Evolutionary conservation across 2,113 vertebrate species (phyloP), one percentile per base, ranked within the genome.

Genomic region (Tor tambroides): DNA sequence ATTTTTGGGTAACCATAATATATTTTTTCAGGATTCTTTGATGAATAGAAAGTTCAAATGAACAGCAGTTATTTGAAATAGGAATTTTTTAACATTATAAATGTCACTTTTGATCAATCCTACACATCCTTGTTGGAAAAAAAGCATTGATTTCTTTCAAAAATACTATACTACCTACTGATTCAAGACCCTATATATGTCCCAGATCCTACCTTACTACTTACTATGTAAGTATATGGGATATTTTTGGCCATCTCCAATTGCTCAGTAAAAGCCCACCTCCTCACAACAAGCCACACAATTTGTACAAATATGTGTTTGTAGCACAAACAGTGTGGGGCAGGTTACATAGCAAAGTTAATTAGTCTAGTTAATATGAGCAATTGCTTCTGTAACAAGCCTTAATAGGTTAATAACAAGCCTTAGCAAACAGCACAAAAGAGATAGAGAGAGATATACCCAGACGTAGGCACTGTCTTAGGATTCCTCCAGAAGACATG

Each of bases 401-500:
- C n/a, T 26, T 63, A 63, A 63, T 14, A 63, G 10, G 14, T 14
- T 49, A 49, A 51, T 51, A 51, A 15, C 49, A 15, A 51, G 35
- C 38, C 26, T 76, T 28, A 76, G 74, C 41, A 49, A 49, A 76
- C 74, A 43, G 5, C 2, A 26, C 72, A 41, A 19, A 41, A 21
- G 21, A 49, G 19, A 74, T 69, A 80, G 9, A 51, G 15, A 61
- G 28, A 5, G n/a, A 65, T 11, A 14, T 94, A 99, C 98, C 98
- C 5, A 99, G 93, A 77, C 98, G 96, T 76, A 99, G 97, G 93
- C 98, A 98, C 59, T 99, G 98, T 15, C 98, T 94, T 71, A 99
- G 94, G 94, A 99, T 94, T 90, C 98, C 98, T 88, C 98, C 98
- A 12, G 97, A 97, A 9, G 98, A 98, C 97, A 99, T 98, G 93